Base-by-base conservation (phyloP, 2,888 invertebrate genomes). In the Dryobotodes eremita region DNA sequence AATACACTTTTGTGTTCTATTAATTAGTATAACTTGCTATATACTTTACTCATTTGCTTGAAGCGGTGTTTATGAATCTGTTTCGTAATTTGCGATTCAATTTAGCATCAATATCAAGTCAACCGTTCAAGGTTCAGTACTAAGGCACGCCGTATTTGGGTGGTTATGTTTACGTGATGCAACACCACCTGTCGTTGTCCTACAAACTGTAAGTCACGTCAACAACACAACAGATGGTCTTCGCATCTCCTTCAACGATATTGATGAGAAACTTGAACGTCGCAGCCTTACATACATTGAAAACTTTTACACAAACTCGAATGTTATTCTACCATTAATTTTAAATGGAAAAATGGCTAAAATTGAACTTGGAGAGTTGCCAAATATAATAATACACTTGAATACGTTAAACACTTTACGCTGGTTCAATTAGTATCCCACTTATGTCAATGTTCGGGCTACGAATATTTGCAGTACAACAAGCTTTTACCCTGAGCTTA, bases 151-250 rank as follows among this genome's bases (percentile, higher is more conserved):
- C 69, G 59, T 78, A 66, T 87, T 83, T 83, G 77, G 80, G 61
- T 53, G 76, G 61, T 48, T 80, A 81, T 71, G 75, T 65, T 53
- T 79, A 73, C 64, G 46, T 31, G 76, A 68, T 76, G 75, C 79
- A 65, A 59, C 79, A 75, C 85, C 83, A 88, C 81, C 79, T 76
- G 82, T 68, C 80, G 75, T 75, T 81, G 70, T 71, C 62, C 72
- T 31, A 72, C 71, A 84, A 88, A 75, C 78, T 83, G 79, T 73
- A 78, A 80, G 85, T 88, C 89, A 88, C 86, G 88, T 84, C 84
- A 80, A 77, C 78, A 69, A 42, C 55, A 85, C 78, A 73, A 65
- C 86, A 85, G 80, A 87, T 87, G 83, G 77, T 57, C 66, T 79
- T 64, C 75, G 66, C 48, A 59, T 57, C 48, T 65, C 70, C 68